Base-by-base conservation (phyloP, 2,888 invertebrate genomes). In the Campaea margaritaria region DNA sequence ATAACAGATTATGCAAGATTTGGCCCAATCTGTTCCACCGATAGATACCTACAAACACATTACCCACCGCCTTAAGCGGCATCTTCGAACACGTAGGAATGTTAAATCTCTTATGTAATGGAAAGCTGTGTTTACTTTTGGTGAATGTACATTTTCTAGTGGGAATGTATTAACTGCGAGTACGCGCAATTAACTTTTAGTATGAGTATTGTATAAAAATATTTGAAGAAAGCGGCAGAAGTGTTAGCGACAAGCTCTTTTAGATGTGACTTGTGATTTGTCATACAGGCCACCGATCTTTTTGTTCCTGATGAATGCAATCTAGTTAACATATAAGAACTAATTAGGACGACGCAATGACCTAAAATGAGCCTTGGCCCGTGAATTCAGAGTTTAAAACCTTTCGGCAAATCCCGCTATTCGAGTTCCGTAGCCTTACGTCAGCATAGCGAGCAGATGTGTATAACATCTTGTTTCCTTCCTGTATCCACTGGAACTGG, bases 61-160 rank as follows among this genome's bases (percentile, higher is more conserved):
- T 59, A 62, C 41, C 63, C 58, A 56, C 42, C 57, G 59, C 57
- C 58, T 51, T 59, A 61, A 57, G 51, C 58, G 44, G 44, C 49
- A 51, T 58, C 58, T 58, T 50, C 51, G 46, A 65, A 64, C 46
- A 58, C 60, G 14, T 39, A 48, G 51, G 58, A 59, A 62, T 62
- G 61, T 48, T 48, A 53, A 53, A 14, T 42, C 43, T 51, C 46
- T 68, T 68, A 62, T 54, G 65, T 61, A 67, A 69, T 64, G 42
- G 69, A 69, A 69, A 69, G 69, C 53, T 28, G 21, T 69, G 64
- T 67, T 67, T 65, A 62, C 64, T 69, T 69, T 68, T 51, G 61
- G 68, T 58, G 58, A 65, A 65, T 61, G 67, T 62, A 59, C 56
- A 56, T 61, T 56, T 21, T 61, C 47, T 58, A 56, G 51, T 56